Evolutionary conservation across 1,140 invertebrate species (phyloP).

Genomic region (Pararge aegeria): DNA sequence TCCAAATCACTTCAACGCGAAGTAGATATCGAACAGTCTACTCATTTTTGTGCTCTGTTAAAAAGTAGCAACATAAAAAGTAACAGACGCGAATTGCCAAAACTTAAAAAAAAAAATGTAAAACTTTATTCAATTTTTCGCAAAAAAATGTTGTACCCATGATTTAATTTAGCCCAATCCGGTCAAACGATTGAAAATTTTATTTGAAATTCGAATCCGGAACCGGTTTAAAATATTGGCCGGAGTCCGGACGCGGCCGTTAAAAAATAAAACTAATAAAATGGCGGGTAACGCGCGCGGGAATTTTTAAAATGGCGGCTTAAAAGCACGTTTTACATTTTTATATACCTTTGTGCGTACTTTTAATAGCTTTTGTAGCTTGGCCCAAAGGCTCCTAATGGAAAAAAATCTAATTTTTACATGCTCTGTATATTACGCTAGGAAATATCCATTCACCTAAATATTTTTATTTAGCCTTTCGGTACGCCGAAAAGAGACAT

Average conservation of each 20-base stretch:
- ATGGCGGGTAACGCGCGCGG: conserved; percentile 2
- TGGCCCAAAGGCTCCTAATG: not conserved
- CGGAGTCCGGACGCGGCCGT: not conserved
- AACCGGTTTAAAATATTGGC: conserved; percentile 10
- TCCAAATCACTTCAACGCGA: no score
- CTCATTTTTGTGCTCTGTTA: no score
- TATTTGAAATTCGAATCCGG: conserved; percentile 7
- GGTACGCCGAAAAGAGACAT: no score
- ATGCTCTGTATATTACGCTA: not conserved
- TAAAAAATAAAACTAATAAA: conserved; percentile 12
- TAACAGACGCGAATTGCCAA: not conserved
- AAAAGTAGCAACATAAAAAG: not conserved
- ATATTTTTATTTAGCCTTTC: no score
- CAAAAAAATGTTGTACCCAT: not conserved
- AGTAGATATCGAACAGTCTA: no score
- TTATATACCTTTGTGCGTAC: conserved; percentile 12
- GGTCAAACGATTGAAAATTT: conserved; percentile 11
- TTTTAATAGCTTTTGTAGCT: conserved; percentile 11
- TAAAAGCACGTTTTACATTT: conserved; percentile 12
- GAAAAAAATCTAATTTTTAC: conserved; percentile 1
- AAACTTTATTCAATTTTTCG: not conserved
- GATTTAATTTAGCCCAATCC: conserved; percentile 7
- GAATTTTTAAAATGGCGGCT: conserved; percentile 10
- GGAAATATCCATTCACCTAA: no score
- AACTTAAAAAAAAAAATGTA: not conserved